phyloP scores from a whole-genome alignment of 2,113 vertebrate genomes.

The Naja naja region DNA sequence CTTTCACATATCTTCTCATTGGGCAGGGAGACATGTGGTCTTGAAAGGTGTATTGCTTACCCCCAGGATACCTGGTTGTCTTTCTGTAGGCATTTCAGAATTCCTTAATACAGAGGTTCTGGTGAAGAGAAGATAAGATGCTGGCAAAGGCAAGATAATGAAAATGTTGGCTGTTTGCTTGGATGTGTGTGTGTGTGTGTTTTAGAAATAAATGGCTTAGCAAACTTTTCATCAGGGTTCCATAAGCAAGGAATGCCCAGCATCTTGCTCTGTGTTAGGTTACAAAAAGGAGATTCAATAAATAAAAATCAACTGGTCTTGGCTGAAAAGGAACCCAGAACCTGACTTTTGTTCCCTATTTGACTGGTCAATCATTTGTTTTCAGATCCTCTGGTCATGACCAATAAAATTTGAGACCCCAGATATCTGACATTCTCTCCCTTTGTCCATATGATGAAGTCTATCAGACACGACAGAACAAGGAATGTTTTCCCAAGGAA shows the following conservation, averaged over 20 bases:
- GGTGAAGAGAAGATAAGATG: conserved; percentile 7
- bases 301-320: not conserved
- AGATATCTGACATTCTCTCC: not conserved
- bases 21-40: not conserved
- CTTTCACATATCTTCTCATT: not conserved
- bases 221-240: conserved; percentile 1
- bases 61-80: not conserved
- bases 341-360: not conserved
- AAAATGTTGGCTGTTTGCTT: not conserved
- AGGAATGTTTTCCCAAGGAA: not conserved
- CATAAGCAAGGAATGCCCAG: not conserved
- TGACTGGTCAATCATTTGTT: not conserved
- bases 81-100: conserved; percentile 1
- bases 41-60: not conserved
- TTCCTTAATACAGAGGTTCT: not conserved
- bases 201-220: conserved; percentile 1
- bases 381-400: not conserved
- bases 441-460: not conserved
- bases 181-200: not conserved
- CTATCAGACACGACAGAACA: not conserved
- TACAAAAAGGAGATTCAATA: not conserved
- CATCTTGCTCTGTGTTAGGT: not conserved
- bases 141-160: not conserved
- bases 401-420: not conserved
- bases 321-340: not conserved